Evolutionary conservation across 2,888 invertebrate species (phyloP).

Genomic region (Zhengitettix transpicula): DNA sequence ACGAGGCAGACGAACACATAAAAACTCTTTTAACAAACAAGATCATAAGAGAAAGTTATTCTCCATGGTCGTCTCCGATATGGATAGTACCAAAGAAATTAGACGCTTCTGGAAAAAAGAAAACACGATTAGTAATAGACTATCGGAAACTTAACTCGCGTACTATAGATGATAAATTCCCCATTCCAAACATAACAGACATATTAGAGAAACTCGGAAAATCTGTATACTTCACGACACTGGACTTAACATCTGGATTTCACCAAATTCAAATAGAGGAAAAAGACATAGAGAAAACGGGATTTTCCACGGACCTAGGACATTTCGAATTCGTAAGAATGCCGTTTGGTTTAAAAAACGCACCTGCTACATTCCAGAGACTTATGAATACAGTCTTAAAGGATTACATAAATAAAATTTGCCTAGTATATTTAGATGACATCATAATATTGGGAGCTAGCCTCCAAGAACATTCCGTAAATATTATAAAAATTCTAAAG

Average conservation of each 20-base stretch:
- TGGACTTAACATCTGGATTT: not conserved
- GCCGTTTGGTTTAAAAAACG: not conserved
- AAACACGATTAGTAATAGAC: not conserved
- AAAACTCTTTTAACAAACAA: too few species aligned
- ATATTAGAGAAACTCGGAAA: not conserved
- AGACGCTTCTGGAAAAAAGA: too few species aligned
- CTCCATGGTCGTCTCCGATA: too few species aligned
- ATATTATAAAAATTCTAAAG: not conserved
- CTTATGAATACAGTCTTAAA: not conserved
- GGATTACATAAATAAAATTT: not conserved
- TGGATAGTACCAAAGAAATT: too few species aligned
- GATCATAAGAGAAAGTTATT: too few species aligned
- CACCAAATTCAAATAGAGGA: not conserved
- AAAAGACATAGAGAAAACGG: not conserved
- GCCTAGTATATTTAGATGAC: not conserved
- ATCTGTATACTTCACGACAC: not conserved
- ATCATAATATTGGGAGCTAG: not conserved
- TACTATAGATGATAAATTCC: not conserved
- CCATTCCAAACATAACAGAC: not conserved
- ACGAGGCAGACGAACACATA: too few species aligned
- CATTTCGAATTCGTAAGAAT: not conserved
- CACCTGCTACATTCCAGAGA: not conserved
- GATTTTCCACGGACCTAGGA: not conserved
- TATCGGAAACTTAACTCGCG: not conserved
- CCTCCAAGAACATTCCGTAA: not conserved